Conservation (phyloP, 2,797 vertebrate species). For the Sebastes matsubarae region DNA sequence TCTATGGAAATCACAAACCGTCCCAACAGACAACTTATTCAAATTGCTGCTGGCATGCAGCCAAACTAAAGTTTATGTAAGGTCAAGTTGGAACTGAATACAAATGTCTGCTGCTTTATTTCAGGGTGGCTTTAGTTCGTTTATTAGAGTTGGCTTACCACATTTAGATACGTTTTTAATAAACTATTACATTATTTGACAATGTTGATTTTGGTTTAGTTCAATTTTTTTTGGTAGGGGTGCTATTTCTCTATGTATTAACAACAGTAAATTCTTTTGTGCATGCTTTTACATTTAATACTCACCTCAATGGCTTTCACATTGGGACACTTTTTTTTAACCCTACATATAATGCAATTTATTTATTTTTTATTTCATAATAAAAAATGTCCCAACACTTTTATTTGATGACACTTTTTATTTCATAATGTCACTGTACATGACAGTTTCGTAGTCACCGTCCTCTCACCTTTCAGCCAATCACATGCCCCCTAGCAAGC, state of each 20-base stretch:
- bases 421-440: not conserved
- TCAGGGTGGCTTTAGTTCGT: not conserved
- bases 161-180: not conserved
- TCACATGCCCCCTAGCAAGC: not conserved
- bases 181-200: not conserved
- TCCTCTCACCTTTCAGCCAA: not conserved
- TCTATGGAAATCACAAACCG: slow-evolving; percentile 1
- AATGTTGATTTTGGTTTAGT: not conserved
- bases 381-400: not conserved
- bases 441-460: not conserved
- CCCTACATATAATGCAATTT: not conserved
- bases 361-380: not conserved
- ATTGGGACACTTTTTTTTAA: not conserved
- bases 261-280: not conserved
- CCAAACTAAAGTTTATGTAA: not conserved
- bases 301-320: not conserved
- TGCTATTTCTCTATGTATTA: too few relatives aligned
- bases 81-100: not conserved
- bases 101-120: not conserved
- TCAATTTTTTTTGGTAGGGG: too few relatives aligned
- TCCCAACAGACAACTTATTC: not conserved
- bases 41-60: not conserved
- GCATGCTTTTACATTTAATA: not conserved
- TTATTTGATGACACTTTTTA: not conserved
- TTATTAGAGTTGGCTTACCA: not conserved